Evolutionary conservation across 2,888 invertebrate genomes (phyloP).

Genomic region (Polyploca ridens): DNA sequence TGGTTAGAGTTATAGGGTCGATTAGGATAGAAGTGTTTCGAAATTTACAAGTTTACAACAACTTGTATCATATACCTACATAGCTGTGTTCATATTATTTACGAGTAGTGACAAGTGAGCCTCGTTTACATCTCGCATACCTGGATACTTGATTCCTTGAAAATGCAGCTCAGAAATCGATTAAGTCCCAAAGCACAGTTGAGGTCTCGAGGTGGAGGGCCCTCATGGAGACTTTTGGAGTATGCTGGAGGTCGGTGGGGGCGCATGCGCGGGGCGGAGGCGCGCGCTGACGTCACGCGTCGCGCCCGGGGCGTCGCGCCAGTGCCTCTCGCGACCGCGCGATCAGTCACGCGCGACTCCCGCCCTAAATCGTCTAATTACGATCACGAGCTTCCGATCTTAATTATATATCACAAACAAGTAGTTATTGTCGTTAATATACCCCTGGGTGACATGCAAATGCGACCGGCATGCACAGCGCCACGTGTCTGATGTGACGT

Average conservation of each 20-base stretch:
- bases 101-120: neutral
- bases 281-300: constrained; percentile 77
- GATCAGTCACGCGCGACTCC: constrained; percentile 75
- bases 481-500: constrained; percentile 50
- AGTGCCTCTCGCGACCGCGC: constrained; percentile 80
- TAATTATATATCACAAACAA: constrained; percentile 65
- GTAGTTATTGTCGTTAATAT: constrained; percentile 40
- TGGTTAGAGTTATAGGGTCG: neutral
- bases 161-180: constrained; percentile 83
- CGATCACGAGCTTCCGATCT: constrained; percentile 75
- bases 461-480: constrained; percentile 29
- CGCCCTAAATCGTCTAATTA: constrained; percentile 65
- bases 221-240: constrained; percentile 76
- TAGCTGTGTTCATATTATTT: neutral
- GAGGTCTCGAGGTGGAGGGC: constrained; percentile 81
- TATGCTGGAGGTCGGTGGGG: constrained; percentile 50
- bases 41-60: neutral
- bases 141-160: constrained; percentile 72
- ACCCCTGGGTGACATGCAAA: constrained; percentile 27
- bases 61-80: neutral
- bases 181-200: constrained; percentile 79
- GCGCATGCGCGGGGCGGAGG: constrained; percentile 76
- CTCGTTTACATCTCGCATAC: constrained; percentile 33
- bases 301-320: constrained; percentile 75
- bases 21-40: neutral